Base-by-base conservation (phyloP, 2,888 invertebrate genomes). In the Drosophila neotestacea region DNA sequence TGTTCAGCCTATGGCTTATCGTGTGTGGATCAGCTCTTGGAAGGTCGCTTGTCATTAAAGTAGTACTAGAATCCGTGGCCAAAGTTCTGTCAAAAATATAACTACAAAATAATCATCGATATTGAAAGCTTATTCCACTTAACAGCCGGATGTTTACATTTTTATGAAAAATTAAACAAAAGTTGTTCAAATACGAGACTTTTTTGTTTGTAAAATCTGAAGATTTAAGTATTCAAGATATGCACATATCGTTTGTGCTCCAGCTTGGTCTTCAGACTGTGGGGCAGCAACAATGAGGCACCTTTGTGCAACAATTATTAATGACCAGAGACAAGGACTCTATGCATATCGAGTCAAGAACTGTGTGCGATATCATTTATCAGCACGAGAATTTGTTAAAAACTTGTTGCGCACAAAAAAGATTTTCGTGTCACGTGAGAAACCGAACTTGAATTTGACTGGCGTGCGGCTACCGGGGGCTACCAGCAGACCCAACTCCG, bases 371-470 rank as follows among this genome's bases (percentile, higher is more conserved):
- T 89, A 90, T 91, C 90, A 90, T 90, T 90, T 91, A 91, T 90
- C 90, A 90, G 87, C 59, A 77, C 9, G 75, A 74, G 83, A 88
- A 88, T 76, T 90, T 89, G 87, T 88, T 81, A 51, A 60, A 79
- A 85, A 91, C 90, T 90, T 90, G 90, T 90, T 90, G 90, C 90
- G 79, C 90, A 89, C 87, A 91, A 91, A 90, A 91, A 89, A 89
- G 88, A 88, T 90, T 91, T 91, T 89, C 90, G 75, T 90, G 90
- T 90, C 91, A 91, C 88, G 84, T 90, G 89, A 86, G 79, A 77
- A 67, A 54, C 44, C 46, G 50, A 59, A 70, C 58, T 79, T 70
- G 61, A 62, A 72, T 65, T 69, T 73, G 71, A 68, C 60, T 72
- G 51, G 64, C 48, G 44, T 64, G 61, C 64, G 65, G 86, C 87